phyloP scores from a whole-genome alignment of 2,113 vertebrate species.

The Nannobrachium achirus region DNA sequence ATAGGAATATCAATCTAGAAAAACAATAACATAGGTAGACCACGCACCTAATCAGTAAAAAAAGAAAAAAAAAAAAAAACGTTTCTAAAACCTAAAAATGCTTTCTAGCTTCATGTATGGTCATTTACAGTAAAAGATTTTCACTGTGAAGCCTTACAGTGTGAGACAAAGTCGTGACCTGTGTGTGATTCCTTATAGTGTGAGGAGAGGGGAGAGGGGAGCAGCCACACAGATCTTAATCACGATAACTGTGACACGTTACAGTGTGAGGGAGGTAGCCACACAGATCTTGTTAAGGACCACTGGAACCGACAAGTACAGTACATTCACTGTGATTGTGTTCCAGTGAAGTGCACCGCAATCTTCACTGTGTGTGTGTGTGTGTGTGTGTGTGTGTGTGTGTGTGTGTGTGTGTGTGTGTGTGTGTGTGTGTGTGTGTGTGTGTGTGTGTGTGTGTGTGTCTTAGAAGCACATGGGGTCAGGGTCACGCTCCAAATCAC shows the following conservation, averaged over 20 bases:
- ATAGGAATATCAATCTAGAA: no score
- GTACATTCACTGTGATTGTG: slow-evolving; percentile 71
- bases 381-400: slow-evolving; percentile 12
- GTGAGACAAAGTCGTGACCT: background rate
- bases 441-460: slow-evolving; percentile 17
- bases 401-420: slow-evolving; percentile 6
- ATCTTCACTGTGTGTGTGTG: slow-evolving; percentile 35
- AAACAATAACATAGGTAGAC: no score
- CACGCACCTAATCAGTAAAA: no score
- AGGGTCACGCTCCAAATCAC: slow-evolving; percentile 65
- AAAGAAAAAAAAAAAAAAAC: no score
- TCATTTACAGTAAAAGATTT: slow-evolving; percentile 56
- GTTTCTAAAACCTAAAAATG: no score
- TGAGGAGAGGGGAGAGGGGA: no score
- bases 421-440: slow-evolving; percentile 7
- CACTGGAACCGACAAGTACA: slow-evolving; percentile 58
- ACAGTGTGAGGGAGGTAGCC: slow-evolving; percentile 40
- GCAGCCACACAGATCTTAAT: background rate
- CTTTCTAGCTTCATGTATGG: no score
- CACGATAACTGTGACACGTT: slow-evolving; percentile 39
- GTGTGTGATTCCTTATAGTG: no score
- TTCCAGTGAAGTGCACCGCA: slow-evolving; percentile 52
- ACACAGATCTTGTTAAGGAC: slow-evolving; percentile 64
- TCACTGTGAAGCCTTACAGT: slow-evolving; percentile 39
- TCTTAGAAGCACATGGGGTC: slow-evolving; percentile 54